Conservation (phyloP, 1,140 invertebrate species). For the Pinna nobilis region DNA sequence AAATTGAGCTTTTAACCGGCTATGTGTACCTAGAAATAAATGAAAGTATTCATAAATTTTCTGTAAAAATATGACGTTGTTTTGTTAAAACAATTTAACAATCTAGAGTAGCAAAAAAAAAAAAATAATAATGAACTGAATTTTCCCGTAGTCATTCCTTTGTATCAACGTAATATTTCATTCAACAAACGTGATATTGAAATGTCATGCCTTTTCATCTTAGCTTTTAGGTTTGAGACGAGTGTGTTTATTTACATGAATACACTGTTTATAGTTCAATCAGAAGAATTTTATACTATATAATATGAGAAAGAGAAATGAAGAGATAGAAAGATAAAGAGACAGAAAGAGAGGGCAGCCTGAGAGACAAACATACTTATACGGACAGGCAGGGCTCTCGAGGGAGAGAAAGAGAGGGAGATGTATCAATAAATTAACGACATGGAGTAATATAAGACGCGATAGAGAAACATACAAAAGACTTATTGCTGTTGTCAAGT, state of each 20-base stretch:
- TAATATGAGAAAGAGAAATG: too few species aligned
- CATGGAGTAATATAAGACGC: not conserved
- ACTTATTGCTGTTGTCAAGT: not conserved
- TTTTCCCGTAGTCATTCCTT: not conserved
- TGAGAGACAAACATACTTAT: too few species aligned
- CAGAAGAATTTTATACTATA: too few species aligned
- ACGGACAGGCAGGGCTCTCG: too few species aligned
- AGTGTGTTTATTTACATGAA: too few species aligned
- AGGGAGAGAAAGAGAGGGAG: too few species aligned
- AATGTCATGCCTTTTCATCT: not conserved
- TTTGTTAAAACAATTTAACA: too few species aligned
- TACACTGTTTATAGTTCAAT: too few species aligned
- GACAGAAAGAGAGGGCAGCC: too few species aligned
- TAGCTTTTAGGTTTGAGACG: too few species aligned
- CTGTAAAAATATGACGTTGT: not conserved
- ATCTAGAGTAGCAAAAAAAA: not conserved
- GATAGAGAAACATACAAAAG: not conserved
- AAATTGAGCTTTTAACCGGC: conserved; percentile 62
- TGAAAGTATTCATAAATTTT: not conserved
- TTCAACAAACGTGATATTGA: not conserved
- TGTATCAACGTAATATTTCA: not conserved
- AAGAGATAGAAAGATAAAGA: too few species aligned
- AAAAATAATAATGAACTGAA: too few species aligned
- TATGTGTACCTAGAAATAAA: conserved; percentile 62
- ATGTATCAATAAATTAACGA: not conserved